A percentile compares a stretch with the other conserved stretches of the same genome.
Evolutionary conservation across 1,140 invertebrate species (phyloP).

Genomic region (Chelonus insularis): DNA sequence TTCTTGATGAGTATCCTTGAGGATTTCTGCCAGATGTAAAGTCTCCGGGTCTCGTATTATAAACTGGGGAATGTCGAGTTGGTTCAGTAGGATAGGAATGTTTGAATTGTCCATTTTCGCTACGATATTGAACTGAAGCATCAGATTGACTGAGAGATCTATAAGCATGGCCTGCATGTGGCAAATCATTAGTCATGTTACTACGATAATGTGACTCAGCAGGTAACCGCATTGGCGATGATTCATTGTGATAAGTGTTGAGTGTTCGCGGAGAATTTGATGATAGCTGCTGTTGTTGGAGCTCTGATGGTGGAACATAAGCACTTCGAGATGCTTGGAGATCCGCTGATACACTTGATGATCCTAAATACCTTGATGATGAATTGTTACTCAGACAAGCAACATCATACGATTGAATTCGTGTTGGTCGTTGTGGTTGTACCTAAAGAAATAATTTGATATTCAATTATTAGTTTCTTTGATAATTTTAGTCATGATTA

Average conservation of each 20-base stretch:
- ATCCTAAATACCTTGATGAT: slow-evolving; percentile 42
- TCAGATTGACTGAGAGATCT: slow-evolving; percentile 34
- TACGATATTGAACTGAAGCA: slow-evolving; percentile 27
- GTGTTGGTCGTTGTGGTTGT: slow-evolving; percentile 39
- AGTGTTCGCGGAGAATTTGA: slow-evolving; percentile 25
- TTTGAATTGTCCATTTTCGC: slow-evolving; percentile 33
- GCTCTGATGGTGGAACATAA: slow-evolving; percentile 57
- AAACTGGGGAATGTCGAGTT: slow-evolving; percentile 40
- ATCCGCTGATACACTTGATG: slow-evolving; percentile 36
- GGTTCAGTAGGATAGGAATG: slow-evolving; percentile 44
- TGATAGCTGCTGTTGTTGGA: slow-evolving; percentile 38
- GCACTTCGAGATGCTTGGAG: slow-evolving; percentile 45
- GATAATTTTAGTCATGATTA: no score
- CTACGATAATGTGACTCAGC: slow-evolving; percentile 45
- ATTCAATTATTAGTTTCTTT: no score
- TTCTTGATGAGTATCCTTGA: slow-evolving; percentile 42
- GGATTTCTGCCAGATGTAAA: slow-evolving; percentile 38
- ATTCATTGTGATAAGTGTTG: slow-evolving; percentile 42
- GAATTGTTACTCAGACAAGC: slow-evolving; percentile 21
- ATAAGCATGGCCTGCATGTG: neutral
- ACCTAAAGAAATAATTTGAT: slow-evolving; percentile 12
- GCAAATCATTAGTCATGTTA: slow-evolving; percentile 31
- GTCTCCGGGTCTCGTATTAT: slow-evolving; percentile 33
- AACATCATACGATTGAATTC: slow-evolving; percentile 28
- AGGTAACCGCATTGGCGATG: slow-evolving; percentile 40